These are phyloP conservation scores for Salticus scenicus DNA, from an alignment of 2,888 invertebrate species.

Conservation along the genomic window DNA sequence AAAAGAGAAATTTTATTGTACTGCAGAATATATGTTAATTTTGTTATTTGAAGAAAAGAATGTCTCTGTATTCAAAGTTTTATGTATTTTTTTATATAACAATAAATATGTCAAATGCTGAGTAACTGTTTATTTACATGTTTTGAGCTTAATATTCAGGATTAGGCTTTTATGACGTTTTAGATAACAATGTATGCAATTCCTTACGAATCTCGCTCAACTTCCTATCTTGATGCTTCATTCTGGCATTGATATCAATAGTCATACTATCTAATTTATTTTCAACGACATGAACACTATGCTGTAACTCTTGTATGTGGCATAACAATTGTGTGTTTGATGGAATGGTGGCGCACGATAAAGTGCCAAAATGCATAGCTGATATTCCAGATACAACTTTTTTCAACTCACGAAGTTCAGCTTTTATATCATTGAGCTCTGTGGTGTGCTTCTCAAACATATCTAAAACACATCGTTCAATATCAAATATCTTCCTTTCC, in stretches of 20 bases:
- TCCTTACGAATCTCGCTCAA: conserved; percentile 63
- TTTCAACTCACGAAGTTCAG: conserved; percentile 55
- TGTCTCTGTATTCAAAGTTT: not conserved
- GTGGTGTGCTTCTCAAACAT: conserved; percentile 59
- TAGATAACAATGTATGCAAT: conserved; percentile 56
- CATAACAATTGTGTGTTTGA: conserved; percentile 55
- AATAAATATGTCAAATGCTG: conserved; percentile 35
- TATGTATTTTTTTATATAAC: not conserved
- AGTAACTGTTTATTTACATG: conserved; percentile 66
- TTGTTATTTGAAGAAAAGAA: conserved; percentile 12
- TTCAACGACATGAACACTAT: conserved; percentile 63
- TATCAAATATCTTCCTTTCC: conserved; percentile 58
- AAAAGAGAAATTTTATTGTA: conserved; percentile 14
- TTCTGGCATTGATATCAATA: conserved; percentile 60
- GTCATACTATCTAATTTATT: conserved; percentile 64
- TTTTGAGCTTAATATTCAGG: conserved; percentile 63
- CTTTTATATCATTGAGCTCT: conserved; percentile 61
- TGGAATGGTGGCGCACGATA: conserved; percentile 37
- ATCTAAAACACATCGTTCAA: conserved; percentile 57
- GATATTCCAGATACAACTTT: conserved; percentile 58
- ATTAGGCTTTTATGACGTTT: conserved; percentile 49
- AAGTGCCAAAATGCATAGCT: conserved; percentile 39
- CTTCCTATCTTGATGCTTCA: conserved; percentile 63
- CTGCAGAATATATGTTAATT: not conserved
- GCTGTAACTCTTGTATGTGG: conserved; percentile 65